These are phyloP conservation scores for Solea solea DNA, from an alignment of 2,113 vertebrate species.

Conservation along the genomic window DNA sequence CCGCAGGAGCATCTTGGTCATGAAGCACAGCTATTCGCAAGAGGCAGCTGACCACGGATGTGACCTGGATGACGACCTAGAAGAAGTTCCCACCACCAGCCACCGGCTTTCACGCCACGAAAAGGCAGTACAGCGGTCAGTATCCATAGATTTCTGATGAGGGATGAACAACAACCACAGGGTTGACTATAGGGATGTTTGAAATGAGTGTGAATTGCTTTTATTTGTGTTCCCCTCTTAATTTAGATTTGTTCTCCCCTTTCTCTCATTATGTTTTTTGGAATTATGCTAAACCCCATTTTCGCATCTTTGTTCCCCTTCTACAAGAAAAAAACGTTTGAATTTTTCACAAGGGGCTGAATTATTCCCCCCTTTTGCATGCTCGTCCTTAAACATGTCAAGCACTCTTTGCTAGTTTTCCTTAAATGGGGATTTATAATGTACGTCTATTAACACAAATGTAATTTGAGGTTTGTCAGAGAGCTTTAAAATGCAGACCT, in stretches of 20 bases:
- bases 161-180: constrained; percentile 74
- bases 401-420: constrained; percentile 25
- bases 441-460: constrained; percentile 29
- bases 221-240: constrained; percentile 54
- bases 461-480: constrained; percentile 49
- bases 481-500: constrained; percentile 44
- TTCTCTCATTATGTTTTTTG: constrained; percentile 52
- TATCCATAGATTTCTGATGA: constrained; percentile 94
- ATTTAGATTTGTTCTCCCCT: constrained; percentile 57
- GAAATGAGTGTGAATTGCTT: constrained; percentile 74
- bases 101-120: constrained; percentile 97
- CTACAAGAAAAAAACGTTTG: constrained; percentile 59
- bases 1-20: constrained; percentile 95
- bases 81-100: constrained; percentile 97
- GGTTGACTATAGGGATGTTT: constrained; percentile 46
- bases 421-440: constrained; percentile 27
- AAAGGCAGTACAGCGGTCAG: constrained; percentile 99
- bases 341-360: constrained; percentile 50
- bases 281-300: constrained; percentile 38
- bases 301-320: constrained; percentile 58
- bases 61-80: constrained; percentile 95
- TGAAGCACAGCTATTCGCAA: constrained; percentile 99
- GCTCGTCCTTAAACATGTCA: constrained; percentile 50
- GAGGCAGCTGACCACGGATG: constrained; percentile 89
- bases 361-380: constrained; percentile 41